phyloP scores from a whole-genome alignment of 2,113 vertebrate species.

The Irena cyanogastra region DNA sequence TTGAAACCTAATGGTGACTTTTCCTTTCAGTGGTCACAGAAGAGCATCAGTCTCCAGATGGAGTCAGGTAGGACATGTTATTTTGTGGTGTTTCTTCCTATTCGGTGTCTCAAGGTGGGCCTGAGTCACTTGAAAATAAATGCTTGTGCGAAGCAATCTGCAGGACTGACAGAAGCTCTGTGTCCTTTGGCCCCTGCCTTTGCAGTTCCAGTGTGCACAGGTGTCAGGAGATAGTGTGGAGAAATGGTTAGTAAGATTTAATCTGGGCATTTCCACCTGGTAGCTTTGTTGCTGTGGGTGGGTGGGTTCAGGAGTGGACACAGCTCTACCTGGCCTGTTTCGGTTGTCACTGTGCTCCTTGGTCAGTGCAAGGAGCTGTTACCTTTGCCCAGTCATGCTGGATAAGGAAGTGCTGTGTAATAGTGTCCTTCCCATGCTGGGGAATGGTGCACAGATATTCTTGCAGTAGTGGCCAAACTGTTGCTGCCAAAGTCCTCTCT shows the following conservation, averaged over 20 bases:
- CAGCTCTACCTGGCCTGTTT: background rate
- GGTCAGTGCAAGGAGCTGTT: background rate
- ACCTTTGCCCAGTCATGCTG: background rate
- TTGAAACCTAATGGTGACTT: slow-evolving; percentile 42
- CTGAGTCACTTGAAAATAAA: background rate
- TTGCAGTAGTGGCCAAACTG: background rate
- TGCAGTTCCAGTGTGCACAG: background rate
- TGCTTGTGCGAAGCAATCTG: background rate
- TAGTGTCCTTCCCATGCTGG: background rate
- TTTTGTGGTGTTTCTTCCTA: background rate
- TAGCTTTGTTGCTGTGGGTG: background rate
- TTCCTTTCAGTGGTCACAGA: slow-evolving; percentile 72
- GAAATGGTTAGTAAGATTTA: background rate
- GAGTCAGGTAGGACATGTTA: slow-evolving; percentile 67
- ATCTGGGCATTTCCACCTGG: background rate
- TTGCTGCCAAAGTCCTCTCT: background rate
- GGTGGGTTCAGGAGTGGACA: background rate
- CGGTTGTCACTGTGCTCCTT: background rate
- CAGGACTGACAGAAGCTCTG: background rate
- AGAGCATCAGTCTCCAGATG: slow-evolving; percentile 67
- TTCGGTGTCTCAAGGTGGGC: background rate
- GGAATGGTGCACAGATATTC: background rate
- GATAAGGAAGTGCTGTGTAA: background rate
- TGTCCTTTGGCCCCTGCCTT: background rate
- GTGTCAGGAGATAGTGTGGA: background rate